phyloP scores from a whole-genome alignment of 2,113 vertebrate genomes.

The Isurus oxyrinchus region DNA sequence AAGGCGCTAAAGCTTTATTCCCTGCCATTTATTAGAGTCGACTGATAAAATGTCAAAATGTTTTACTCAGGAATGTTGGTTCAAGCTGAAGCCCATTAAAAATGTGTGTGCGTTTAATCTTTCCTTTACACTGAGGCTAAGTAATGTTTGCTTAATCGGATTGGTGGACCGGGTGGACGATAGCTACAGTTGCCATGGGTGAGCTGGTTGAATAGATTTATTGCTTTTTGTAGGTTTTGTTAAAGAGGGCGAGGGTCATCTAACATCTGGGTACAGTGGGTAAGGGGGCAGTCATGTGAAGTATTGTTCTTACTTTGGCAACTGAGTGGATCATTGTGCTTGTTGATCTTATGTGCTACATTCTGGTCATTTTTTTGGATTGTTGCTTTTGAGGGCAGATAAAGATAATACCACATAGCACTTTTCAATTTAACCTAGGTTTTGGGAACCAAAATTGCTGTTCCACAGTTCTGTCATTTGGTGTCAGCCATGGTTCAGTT shows the following conservation, averaged over 20 bases:
- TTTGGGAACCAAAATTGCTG: neutral
- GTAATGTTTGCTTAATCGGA: slow-evolving; percentile 6
- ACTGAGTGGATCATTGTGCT: neutral
- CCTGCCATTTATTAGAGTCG: slow-evolving; percentile 9
- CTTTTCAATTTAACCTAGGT: neutral
- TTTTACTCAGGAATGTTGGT: slow-evolving; percentile 9
- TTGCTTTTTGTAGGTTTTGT: neutral
- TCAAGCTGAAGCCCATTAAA: slow-evolving; percentile 28
- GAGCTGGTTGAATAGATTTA: neutral
- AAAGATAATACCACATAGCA: neutral
- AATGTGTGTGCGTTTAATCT: slow-evolving; percentile 3
- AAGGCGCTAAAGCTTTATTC: slow-evolving; percentile 25
- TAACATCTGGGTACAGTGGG: neutral
- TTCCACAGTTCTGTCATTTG: neutral
- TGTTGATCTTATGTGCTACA: neutral
- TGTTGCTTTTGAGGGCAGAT: neutral
- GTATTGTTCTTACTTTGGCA: neutral
- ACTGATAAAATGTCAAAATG: slow-evolving; percentile 33
- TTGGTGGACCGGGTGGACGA: neutral
- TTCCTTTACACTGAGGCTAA: slow-evolving; percentile 9
- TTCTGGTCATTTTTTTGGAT: neutral
- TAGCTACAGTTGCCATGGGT: neutral
- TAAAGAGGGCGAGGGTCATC: neutral
- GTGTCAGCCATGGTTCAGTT: neutral
- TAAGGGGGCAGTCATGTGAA: neutral